Percentiles rank a stretch among this genome's conserved stretches.
phyloP scores from a whole-genome alignment of 1,140 invertebrate genomes.

The Maniola jurtina region DNA sequence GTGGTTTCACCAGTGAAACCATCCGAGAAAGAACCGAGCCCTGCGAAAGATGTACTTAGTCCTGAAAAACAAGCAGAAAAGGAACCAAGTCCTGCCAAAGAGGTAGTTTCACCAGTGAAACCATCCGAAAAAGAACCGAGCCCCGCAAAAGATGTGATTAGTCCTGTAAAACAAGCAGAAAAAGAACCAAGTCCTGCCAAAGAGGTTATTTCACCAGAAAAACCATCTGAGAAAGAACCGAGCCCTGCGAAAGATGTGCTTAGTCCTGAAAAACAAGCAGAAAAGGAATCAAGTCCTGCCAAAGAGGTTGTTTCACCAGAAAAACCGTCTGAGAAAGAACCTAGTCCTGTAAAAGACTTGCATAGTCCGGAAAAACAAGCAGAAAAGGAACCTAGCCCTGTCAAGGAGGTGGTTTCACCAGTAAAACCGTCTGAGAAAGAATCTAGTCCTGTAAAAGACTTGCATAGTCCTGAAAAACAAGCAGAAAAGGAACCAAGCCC shows the following conservation, averaged over 20 bases:
- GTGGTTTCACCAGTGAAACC: background rate
- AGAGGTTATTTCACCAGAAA: conserved; percentile 4
- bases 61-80: too few relatives aligned
- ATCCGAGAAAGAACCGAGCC: background rate
- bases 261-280: background rate
- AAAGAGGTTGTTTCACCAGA: background rate
- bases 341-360: conserved; percentile 16
- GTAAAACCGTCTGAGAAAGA: conserved; percentile 10
- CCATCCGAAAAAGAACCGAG: too few relatives aligned
- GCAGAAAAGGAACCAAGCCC: conserved; percentile 1
- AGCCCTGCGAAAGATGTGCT: conserved; percentile 11
- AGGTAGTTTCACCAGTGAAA: too few relatives aligned
- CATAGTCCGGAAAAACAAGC: background rate
- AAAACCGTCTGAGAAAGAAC: conserved; percentile 9
- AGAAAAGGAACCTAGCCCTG: conserved; percentile 16
- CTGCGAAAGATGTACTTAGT: background rate
- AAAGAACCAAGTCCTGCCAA: conserved; percentile 17
- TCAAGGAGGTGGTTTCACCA: conserved; percentile 1
- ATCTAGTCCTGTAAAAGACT: background rate
- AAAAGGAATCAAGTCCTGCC: conserved; percentile 1
- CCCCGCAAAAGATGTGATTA: background rate
- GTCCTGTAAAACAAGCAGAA: background rate
- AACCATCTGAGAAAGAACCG: background rate
- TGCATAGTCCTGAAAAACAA: conserved; percentile 6
- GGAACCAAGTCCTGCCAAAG: too few relatives aligned